Evolutionary conservation across 2,797 vertebrate species (phyloP).

Genomic region (Geotrypetes seraphini): DNA sequence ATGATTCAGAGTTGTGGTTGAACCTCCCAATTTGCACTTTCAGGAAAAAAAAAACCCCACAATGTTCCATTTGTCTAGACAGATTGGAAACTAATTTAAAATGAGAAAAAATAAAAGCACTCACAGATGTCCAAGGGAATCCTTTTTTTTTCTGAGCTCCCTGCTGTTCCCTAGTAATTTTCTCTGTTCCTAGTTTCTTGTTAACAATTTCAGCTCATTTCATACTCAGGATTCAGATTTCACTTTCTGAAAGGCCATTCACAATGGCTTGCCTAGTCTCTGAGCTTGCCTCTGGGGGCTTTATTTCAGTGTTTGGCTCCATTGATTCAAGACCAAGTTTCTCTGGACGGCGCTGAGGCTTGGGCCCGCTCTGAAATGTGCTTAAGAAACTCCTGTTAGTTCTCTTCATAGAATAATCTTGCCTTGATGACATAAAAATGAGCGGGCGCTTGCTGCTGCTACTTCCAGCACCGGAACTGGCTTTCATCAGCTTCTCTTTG

Average conservation of each 20-base stretch:
- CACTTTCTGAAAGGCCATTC: constrained; percentile 39
- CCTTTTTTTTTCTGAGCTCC: neutral
- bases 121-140: no score
- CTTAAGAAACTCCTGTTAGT: constrained; percentile 27
- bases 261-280: neutral
- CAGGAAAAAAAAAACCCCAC: constrained; percentile 7
- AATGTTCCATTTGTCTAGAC: no score
- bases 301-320: neutral
- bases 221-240: constrained; percentile 34
- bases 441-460: constrained; percentile 49
- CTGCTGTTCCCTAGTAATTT: neutral
- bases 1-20: constrained; percentile 22
- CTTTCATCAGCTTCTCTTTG: constrained; percentile 44
- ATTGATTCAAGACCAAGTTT: neutral
- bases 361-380: constrained; percentile 34
- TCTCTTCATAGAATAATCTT: constrained; percentile 12
- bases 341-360: neutral
- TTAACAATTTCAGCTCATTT: constrained; percentile 7
- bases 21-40: constrained; percentile 29
- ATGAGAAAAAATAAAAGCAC: neutral
- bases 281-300: neutral
- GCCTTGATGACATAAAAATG: constrained; percentile 41
- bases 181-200: neutral
- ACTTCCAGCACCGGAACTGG: constrained; percentile 10
- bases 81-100: no score